Evolutionary conservation across 2,888 invertebrate genomes (phyloP), one percentile per base, ranked within the genome.

Genomic region (Philonicus albiceps): DNA sequence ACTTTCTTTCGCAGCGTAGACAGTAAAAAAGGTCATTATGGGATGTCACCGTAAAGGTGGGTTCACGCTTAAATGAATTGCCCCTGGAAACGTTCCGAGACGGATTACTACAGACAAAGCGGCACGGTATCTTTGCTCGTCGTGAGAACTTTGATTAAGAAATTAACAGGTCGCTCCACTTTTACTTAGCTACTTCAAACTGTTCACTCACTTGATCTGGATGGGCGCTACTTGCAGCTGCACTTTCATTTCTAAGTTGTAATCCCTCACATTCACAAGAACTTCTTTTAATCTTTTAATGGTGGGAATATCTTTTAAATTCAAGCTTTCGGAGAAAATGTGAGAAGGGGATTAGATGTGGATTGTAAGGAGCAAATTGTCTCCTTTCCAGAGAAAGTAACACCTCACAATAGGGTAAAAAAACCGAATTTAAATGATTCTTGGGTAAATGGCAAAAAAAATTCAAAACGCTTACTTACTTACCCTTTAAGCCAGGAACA

Each of bases 91-190:
- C 16, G 19, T 43, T 76, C 37, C 76, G 40, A 40, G 37, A 4
- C 76, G 76, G 76, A 76, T 76, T 76, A 76, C 34, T 40, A 8
- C 40, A 76, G 76, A 76, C 74, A 34, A 34, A 74, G 34, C 76
- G 22, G 16, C 40, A n/a, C 76, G 22, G 34, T 40, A 22, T 76
- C 76, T 76, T 76, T 76, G n/a, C 40, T 2, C 11, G 76, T 34
- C 76, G 76, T 76, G 76, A 37, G 76, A 76, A 76, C 37, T 37
- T 34, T 76, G 76, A 76, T 76, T 76, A 76, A 76, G 76, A 76
- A 76, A 76, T 76, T 76, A 40, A 37, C 64, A 64, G 53, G 53
- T 64, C 64, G 64, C 64, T 64, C 64, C 64, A 64, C 64, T 64
- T 64, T 64, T 64, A 64, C 64, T 64, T 3, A 64, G 64, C 64